These are phyloP conservation scores for Drosophila mimica DNA, from an alignment of 2,888 invertebrate genomes.

Conservation along the genomic window DNA sequence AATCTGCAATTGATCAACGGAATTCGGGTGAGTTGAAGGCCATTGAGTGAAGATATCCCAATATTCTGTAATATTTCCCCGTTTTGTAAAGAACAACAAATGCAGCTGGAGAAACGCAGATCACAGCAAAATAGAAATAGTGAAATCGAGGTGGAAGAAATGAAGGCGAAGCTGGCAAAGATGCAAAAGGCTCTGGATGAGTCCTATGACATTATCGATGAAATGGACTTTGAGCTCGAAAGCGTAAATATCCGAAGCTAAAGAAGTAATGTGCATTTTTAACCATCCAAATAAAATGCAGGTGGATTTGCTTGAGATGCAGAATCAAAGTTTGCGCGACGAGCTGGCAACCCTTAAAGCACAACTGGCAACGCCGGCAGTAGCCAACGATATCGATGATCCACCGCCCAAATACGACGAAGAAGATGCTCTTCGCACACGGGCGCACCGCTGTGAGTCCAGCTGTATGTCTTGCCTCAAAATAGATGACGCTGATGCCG, in stretches of 20 bases:
- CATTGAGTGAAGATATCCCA: neutral
- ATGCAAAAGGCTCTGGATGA: constrained; percentile 78
- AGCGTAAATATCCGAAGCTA: constrained; percentile 70
- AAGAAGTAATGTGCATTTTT: neutral
- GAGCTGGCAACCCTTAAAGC: constrained; percentile 71
- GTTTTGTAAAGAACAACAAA: constrained; percentile 57
- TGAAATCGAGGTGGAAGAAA: constrained; percentile 48
- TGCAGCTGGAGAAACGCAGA: constrained; percentile 51
- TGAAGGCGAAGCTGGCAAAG: constrained; percentile 57
- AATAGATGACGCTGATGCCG: constrained; percentile 69
- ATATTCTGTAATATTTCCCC: neutral
- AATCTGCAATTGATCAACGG: constrained; percentile 74
- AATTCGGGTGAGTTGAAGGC: constrained; percentile 40
- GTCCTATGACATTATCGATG: constrained; percentile 83
- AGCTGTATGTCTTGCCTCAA: constrained; percentile 58
- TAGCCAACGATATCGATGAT: constrained; percentile 37
- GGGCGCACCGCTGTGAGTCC: constrained; percentile 44
- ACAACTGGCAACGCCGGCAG: constrained; percentile 8
- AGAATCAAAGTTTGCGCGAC: constrained; percentile 78
- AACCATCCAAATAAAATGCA: constrained; percentile 27
- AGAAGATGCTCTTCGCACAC: constrained; percentile 4
- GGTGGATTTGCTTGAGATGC: constrained; percentile 82
- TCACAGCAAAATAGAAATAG: constrained; percentile 39
- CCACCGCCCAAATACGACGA: constrained; percentile 60
- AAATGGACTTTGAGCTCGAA: constrained; percentile 83